A percentile compares a stretch with the other conserved stretches of the same genome.
Conservation (phyloP, 2,797 vertebrate genomes). For the Sandelia bainsii region DNA sequence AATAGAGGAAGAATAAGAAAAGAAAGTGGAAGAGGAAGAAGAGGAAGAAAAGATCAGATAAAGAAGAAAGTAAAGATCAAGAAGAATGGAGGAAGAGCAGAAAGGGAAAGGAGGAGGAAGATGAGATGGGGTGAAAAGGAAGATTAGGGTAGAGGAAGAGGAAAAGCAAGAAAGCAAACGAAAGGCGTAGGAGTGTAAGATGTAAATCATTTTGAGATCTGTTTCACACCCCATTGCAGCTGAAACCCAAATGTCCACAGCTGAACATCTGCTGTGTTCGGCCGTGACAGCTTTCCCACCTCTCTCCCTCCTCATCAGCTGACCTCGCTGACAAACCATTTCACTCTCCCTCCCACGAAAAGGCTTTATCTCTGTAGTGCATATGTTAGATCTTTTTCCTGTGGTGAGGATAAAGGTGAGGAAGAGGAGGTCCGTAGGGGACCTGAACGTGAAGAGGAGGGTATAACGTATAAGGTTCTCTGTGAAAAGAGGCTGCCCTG, state of each 20-base stretch:
- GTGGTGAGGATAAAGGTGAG: slow-evolving; percentile 35
- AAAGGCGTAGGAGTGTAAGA: slow-evolving; percentile 17
- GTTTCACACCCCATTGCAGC: slow-evolving; percentile 53
- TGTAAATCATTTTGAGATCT: slow-evolving; percentile 53
- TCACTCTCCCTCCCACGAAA: slow-evolving; percentile 51
- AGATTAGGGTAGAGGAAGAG: not conserved
- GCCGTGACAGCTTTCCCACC: slow-evolving; percentile 32
- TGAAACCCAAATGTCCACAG: slow-evolving; percentile 48
- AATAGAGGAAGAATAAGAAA: not conserved
- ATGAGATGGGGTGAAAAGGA: no score
- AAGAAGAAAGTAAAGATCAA: not conserved
- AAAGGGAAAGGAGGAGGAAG: not conserved
- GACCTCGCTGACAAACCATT: slow-evolving; percentile 41
- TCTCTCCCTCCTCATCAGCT: slow-evolving; percentile 25
- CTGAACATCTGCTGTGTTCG: slow-evolving; percentile 74
- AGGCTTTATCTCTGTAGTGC: slow-evolving; percentile 44
- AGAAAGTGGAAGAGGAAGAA: not conserved
- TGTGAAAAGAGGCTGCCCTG: slow-evolving; percentile 59
- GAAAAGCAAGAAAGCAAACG: not conserved
- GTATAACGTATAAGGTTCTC: slow-evolving; percentile 36
- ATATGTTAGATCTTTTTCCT: slow-evolving; percentile 40
- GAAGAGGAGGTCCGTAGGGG: slow-evolving; percentile 23
- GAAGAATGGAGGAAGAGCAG: no score
- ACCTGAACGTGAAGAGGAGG: slow-evolving; percentile 35
- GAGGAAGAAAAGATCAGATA: no score